Evolutionary conservation across 2,113 vertebrate species (phyloP).

Genomic region (Calidris pugnax): DNA sequence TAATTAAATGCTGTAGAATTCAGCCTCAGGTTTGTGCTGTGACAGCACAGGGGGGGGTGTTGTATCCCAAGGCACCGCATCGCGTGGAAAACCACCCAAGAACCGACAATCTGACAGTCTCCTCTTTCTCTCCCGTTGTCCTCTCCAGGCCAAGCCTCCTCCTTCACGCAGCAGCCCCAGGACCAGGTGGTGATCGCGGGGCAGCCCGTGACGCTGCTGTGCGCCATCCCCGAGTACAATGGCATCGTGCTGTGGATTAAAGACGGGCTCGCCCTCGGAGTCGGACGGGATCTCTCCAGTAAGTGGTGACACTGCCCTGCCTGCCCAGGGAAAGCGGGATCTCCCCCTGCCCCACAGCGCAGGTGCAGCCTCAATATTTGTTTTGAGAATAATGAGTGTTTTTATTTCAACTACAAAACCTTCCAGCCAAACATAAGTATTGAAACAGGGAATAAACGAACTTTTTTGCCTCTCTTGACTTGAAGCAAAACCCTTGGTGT

Average conservation of each 20-base stretch:
- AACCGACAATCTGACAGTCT: not conserved
- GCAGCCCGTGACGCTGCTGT: slow-evolving; percentile 90
- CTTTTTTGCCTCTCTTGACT: not conserved
- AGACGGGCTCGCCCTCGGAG: slow-evolving; percentile 91
- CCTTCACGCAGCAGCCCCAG: slow-evolving; percentile 95
- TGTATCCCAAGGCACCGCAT: fast-evolving
- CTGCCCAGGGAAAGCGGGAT: fast-evolving
- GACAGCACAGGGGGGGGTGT: not conserved
- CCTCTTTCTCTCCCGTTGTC: not conserved
- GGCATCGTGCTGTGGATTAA: slow-evolving; percentile 97
- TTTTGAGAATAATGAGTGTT: not conserved
- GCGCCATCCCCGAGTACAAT: slow-evolving; percentile 91
- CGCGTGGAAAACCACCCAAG: fast-evolving
- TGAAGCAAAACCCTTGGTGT: not conserved
- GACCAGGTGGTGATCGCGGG: slow-evolving; percentile 95
- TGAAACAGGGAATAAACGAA: not conserved
- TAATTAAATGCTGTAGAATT: not conserved
- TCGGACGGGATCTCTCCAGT: slow-evolving; percentile 95
- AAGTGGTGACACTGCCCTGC: not conserved
- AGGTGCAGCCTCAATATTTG: not conserved
- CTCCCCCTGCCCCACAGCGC: not conserved
- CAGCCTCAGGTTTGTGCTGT: not conserved
- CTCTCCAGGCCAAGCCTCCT: slow-evolving; percentile 81
- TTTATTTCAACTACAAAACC: not conserved
- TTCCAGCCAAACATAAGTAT: not conserved